Conservation (phyloP, 2,113 vertebrate genomes). For the Hemicordylus capensis region DNA sequence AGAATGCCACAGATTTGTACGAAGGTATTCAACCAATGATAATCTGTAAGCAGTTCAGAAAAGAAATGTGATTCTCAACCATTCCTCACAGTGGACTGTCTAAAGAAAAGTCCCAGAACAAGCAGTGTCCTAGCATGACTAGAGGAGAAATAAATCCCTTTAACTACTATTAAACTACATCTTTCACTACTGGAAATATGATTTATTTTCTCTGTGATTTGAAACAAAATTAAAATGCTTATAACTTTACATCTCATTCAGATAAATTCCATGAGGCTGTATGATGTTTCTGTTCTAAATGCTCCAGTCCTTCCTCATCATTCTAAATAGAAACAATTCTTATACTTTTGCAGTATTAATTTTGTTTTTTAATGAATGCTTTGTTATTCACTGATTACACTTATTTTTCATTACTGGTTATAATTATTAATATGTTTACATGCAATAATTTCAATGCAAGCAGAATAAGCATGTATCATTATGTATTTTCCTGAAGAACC, state of each 20-base stretch:
- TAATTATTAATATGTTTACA: not conserved
- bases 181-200: not conserved
- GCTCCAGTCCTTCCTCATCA: not conserved
- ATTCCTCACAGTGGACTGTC: not conserved
- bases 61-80: not conserved
- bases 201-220: not conserved
- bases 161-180: too few relatives aligned
- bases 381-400: not conserved
- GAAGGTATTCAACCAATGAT: not conserved
- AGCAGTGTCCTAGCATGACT: not conserved
- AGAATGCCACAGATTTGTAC: not conserved
- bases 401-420: not conserved
- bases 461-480: not conserved
- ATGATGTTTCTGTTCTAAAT: not conserved
- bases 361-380: not conserved
- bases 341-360: not conserved
- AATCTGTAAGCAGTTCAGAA: not conserved
- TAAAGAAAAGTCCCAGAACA: not conserved
- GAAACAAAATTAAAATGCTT: not conserved
- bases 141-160: accelerated
- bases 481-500: not conserved
- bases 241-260: not conserved
- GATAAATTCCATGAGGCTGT: not conserved
- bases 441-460: not conserved
- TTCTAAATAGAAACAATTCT: not conserved